These are phyloP conservation scores for Xyrauchen texanus DNA, from an alignment of 2,113 vertebrate genomes.

Conservation along the genomic window DNA sequence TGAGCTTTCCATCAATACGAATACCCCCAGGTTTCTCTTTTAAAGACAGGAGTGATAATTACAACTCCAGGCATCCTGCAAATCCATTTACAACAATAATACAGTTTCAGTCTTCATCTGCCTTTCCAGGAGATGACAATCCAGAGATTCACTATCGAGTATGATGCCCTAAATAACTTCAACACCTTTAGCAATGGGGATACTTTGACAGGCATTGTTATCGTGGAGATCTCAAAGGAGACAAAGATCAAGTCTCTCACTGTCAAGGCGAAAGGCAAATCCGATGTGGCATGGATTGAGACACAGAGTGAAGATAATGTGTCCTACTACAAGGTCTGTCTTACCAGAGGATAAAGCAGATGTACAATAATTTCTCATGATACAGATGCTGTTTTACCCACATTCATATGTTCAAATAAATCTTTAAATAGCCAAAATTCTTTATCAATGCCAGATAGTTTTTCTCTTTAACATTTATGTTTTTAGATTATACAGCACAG, in stretches of 20 bases:
- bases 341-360: conserved; percentile 55
- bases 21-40: neutral
- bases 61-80: neutral
- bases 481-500: no score
- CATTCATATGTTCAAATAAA: no score
- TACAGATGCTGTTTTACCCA: conserved; percentile 1
- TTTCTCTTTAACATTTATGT: no score
- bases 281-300: conserved; percentile 62
- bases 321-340: conserved; percentile 52
- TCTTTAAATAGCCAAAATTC: no score
- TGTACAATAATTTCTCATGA: conserved; percentile 51
- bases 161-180: conserved; percentile 64
- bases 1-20: neutral
- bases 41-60: neutral
- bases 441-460: no score
- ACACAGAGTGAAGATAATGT: neutral
- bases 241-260: conserved; percentile 55
- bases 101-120: neutral
- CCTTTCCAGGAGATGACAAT: neutral
- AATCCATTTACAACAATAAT: neutral
- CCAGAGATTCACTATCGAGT: conserved; percentile 60
- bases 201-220: conserved; percentile 63
- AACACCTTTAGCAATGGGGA: conserved; percentile 72
- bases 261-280: conserved; percentile 62
- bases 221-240: conserved; percentile 60